phyloP scores from a whole-genome alignment of 2,797 vertebrate species.

The Sardinella longiceps region DNA sequence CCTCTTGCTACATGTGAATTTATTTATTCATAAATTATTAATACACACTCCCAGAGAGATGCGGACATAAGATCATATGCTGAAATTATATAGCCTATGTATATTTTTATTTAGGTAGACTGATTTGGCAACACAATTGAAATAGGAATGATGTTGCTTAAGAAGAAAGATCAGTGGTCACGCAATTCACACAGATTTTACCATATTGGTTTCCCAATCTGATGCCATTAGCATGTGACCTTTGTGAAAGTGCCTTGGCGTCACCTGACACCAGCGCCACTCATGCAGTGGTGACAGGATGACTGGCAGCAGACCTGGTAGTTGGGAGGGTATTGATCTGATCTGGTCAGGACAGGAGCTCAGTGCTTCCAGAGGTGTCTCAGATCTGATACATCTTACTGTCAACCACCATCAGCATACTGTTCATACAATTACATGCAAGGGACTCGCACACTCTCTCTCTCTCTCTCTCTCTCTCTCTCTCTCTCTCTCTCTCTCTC shows the following conservation, averaged over 20 bases:
- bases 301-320: slow-evolving; percentile 16
- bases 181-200: neutral
- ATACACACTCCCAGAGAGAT: slow-evolving; percentile 8
- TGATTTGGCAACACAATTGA: neutral
- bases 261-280: slow-evolving; percentile 15
- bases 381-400: too few relatives aligned
- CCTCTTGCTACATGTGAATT: neutral
- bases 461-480: too few relatives aligned
- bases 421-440: too few relatives aligned
- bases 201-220: neutral
- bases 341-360: neutral
- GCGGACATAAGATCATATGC: slow-evolving; percentile 16
- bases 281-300: slow-evolving; percentile 18
- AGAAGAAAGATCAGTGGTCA: neutral
- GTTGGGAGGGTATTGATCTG: slow-evolving; percentile 15
- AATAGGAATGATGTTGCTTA: neutral
- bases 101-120: neutral
- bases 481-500: too few relatives aligned
- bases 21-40: too few relatives aligned
- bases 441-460: neutral
- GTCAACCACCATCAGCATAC: too few relatives aligned
- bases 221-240: slow-evolving; percentile 4
- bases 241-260: slow-evolving; percentile 13
- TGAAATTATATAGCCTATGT: too few relatives aligned
- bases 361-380: slow-evolving; percentile 4